Evolutionary conservation across 2,888 invertebrate genomes (phyloP).

Genomic region (Eulithis prunata): DNA sequence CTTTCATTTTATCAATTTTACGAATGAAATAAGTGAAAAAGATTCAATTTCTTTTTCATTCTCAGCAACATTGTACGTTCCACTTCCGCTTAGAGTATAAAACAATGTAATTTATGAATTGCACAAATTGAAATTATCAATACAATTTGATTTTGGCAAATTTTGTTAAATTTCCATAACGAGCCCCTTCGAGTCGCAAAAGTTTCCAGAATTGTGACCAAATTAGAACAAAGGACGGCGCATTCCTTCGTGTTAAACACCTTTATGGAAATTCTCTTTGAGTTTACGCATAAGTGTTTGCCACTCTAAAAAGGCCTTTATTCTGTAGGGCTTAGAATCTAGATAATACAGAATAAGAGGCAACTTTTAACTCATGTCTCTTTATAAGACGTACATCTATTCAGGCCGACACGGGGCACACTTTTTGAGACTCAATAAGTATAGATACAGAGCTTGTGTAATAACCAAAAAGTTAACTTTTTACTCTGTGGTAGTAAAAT

Average conservation of each 20-base stretch:
- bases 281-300: background rate
- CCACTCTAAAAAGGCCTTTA: conserved; percentile 1
- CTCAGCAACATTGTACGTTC: background rate
- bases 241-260: conserved; percentile 1
- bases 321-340: too few species aligned
- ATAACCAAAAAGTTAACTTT: too few species aligned
- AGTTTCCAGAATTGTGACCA: background rate
- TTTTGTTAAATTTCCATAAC: conserved; percentile 12
- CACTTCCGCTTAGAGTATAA: background rate
- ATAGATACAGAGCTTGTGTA: too few species aligned
- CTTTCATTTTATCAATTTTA: background rate
- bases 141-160: conserved; percentile 11
- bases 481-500: too few species aligned
- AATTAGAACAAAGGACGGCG: conserved; percentile 10
- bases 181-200: conserved; percentile 11
- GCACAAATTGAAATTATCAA: conserved; percentile 3
- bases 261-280: conserved; percentile 4
- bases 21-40: background rate
- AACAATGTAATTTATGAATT: conserved; percentile 2
- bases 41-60: background rate
- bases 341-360: too few species aligned
- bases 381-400: too few species aligned
- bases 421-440: too few species aligned
- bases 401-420: too few species aligned
- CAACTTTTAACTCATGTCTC: too few species aligned